Percentiles rank a stretch among this genome's conserved stretches.
These are phyloP conservation scores for Gila orcuttii DNA, from an alignment of 2,113 vertebrate genomes.

Conservation along the genomic window DNA sequence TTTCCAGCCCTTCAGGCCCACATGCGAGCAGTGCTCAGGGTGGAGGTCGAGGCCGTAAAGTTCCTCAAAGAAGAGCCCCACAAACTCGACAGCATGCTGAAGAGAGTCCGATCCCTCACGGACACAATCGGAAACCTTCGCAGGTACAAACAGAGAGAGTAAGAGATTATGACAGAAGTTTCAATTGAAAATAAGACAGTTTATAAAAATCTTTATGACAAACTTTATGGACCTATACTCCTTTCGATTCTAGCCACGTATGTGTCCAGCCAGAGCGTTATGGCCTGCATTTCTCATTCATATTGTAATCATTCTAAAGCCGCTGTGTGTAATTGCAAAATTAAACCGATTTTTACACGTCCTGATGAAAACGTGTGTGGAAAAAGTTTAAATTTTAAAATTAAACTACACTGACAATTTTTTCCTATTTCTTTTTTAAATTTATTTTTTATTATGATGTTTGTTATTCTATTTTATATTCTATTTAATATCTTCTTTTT, in stretches of 20 bases:
- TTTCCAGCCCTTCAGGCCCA: conserved; percentile 89
- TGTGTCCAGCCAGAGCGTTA: background rate
- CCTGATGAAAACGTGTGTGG: background rate
- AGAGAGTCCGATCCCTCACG: conserved; percentile 88
- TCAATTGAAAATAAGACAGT: background rate
- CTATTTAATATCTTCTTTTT: background rate
- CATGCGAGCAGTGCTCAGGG: conserved; percentile 89
- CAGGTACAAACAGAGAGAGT: conserved; percentile 75
- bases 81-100: conserved; percentile 93
- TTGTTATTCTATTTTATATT: background rate
- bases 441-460: background rate
- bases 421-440: background rate
- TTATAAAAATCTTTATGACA: background rate
- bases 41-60: conserved; percentile 94
- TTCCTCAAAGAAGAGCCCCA: conserved; percentile 97
- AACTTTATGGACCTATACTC: background rate
- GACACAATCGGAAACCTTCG: conserved; percentile 85
- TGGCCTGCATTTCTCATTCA: conserved; percentile 14
- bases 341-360: background rate
- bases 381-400: background rate
- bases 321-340: background rate
- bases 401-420: background rate
- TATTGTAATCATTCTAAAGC: background rate
- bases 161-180: background rate
- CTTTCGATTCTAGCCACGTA: background rate